phyloP scores from a whole-genome alignment of 2,888 invertebrate species.

The Lasioglossum calceatum region DNA sequence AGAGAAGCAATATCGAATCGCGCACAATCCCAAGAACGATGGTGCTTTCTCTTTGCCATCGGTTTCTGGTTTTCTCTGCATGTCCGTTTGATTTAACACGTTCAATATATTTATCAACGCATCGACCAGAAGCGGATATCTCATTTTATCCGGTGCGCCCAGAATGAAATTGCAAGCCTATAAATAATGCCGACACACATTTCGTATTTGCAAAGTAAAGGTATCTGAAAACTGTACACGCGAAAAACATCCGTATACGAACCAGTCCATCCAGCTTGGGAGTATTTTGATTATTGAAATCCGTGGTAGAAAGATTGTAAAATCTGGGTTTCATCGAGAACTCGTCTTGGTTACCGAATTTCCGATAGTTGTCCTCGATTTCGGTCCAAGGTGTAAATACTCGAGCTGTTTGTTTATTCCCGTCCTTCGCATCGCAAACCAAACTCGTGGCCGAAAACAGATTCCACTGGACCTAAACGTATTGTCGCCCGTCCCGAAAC shows the following conservation, averaged over 20 bases:
- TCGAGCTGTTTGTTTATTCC: constrained; percentile 85
- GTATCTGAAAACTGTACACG: background rate
- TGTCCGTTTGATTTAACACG: constrained; percentile 89
- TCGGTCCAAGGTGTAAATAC: constrained; percentile 90
- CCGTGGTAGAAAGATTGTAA: constrained; percentile 94
- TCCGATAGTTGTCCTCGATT: constrained; percentile 91
- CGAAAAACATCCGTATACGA: constrained; percentile 33
- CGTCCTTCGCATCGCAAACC: constrained; percentile 86
- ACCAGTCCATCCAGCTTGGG: constrained; percentile 95
- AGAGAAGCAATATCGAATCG: constrained; percentile 96
- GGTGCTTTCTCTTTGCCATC: constrained; percentile 80
- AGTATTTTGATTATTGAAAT: constrained; percentile 91
- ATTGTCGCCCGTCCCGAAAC: background rate
- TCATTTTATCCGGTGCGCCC: constrained; percentile 95
- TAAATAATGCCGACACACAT: constrained; percentile 28
- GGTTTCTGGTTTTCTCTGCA: constrained; percentile 72
- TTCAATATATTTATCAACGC: constrained; percentile 93
- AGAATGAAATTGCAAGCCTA: constrained; percentile 96
- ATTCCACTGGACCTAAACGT: constrained; percentile 90
- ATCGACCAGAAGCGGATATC: constrained; percentile 94
- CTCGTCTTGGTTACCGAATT: constrained; percentile 87
- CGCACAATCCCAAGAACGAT: constrained; percentile 89
- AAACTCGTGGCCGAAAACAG: constrained; percentile 89
- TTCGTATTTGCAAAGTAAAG: background rate
- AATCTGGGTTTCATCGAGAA: constrained; percentile 94